Percentiles rank a stretch among this genome's conserved stretches.
phyloP scores from a whole-genome alignment of 2,113 vertebrate species.

The Rousettus leschenaultii region DNA sequence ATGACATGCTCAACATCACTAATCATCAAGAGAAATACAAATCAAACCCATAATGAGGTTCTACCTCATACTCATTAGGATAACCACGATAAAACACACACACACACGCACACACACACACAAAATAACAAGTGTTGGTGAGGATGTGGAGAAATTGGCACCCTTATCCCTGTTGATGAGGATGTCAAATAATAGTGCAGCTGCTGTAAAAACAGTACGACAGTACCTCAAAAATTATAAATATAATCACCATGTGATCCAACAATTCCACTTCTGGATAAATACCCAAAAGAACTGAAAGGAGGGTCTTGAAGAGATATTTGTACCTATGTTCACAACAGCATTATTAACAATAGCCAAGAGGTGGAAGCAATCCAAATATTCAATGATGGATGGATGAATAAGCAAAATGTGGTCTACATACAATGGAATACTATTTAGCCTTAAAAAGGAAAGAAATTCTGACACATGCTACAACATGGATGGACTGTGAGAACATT shows the following conservation, averaged over 20 bases:
- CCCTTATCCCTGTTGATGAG: neutral
- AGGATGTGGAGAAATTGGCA: neutral
- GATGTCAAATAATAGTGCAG: neutral
- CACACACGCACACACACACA: too few relatives aligned
- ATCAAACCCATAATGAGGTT: neutral
- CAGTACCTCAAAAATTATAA: neutral
- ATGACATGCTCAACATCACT: neutral
- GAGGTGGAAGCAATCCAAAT: neutral
- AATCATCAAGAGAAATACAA: neutral
- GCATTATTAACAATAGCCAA: neutral
- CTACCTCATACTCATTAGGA: neutral
- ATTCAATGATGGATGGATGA: fast-evolving
- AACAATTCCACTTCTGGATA: neutral
- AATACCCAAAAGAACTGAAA: neutral
- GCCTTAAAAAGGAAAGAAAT: neutral
- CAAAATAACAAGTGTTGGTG: neutral
- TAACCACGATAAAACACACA: neutral
- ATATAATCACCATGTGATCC: neutral
- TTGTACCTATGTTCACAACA: neutral
- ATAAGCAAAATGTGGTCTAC: neutral
- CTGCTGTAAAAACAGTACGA: neutral
- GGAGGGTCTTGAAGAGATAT: neutral
- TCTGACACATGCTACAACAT: neutral
- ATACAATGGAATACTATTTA: neutral
- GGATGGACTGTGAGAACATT: neutral